phyloP scores from a whole-genome alignment of 2,888 invertebrate species.

The Petrolisthes manimaculis region DNA sequence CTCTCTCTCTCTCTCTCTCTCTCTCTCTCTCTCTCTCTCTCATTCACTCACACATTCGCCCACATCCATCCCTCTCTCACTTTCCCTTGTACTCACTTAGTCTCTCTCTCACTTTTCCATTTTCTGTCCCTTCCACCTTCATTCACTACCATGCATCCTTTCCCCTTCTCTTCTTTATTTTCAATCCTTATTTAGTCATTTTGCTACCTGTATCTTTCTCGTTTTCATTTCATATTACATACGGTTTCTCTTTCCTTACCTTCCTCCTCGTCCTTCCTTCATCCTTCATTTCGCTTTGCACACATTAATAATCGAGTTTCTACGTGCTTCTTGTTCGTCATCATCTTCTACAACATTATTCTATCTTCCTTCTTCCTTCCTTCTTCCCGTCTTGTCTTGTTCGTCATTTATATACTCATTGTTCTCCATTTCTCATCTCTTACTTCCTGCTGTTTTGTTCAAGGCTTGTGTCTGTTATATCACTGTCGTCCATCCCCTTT shows the following conservation, averaged over 20 bases:
- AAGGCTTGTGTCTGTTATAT: neutral
- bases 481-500: neutral
- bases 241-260: too few species aligned
- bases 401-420: neutral
- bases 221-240: neutral
- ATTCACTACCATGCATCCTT: neutral
- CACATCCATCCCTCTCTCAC: too few species aligned
- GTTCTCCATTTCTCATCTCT: neutral
- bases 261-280: neutral
- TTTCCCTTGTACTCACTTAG: too few species aligned
- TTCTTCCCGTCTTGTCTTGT: neutral
- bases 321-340: neutral
- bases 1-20: conserved; percentile 1
- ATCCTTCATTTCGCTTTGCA: neutral
- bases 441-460: neutral
- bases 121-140: neutral
- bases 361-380: neutral
- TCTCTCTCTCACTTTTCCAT: too few species aligned
- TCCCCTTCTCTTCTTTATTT: neutral
- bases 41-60: too few species aligned
- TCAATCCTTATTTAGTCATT: neutral
- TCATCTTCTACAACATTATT: neutral
- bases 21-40: neutral
- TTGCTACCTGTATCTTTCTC: conserved; percentile 11
- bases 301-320: too few species aligned